Evolutionary conservation across 2,888 invertebrate genomes (phyloP).

Genomic region (Alitta virens): DNA sequence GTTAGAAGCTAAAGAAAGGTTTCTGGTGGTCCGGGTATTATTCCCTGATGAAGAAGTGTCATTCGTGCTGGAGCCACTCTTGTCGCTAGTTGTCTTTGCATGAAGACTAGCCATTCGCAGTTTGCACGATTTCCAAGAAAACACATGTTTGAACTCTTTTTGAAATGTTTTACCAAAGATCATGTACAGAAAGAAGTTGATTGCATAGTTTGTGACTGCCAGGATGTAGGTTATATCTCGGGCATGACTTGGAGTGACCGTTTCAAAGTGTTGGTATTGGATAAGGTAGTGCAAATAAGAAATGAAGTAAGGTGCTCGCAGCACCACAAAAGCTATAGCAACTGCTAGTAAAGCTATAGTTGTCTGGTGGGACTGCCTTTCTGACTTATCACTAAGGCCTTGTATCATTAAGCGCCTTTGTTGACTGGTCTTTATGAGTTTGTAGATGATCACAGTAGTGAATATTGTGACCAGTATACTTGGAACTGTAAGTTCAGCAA

Average conservation of each 20-base stretch:
- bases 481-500: slow-evolving; percentile 6
- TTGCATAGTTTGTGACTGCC: slow-evolving; percentile 7
- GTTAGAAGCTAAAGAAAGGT: no score
- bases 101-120: no score
- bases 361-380: not conserved
- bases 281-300: slow-evolving; percentile 1
- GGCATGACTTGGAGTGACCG: not conserved
- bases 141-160: not conserved
- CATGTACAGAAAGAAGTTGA: slow-evolving; percentile 11
- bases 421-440: not conserved
- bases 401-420: not conserved
- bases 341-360: slow-evolving; percentile 7
- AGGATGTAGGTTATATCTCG: slow-evolving; percentile 4
- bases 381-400: not conserved
- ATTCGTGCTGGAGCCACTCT: no score
- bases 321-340: slow-evolving; percentile 5
- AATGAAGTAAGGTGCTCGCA: slow-evolving; percentile 4
- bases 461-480: slow-evolving; percentile 14
- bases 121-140: no score
- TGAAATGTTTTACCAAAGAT: slow-evolving; percentile 1
- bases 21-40: no score
- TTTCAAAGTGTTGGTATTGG: not conserved
- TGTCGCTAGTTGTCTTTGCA: no score
- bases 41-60: no score
- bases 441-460: slow-evolving; percentile 8